Conservation (phyloP, 1,140 invertebrate species). For the Panagrolaimus sp. region DNA sequence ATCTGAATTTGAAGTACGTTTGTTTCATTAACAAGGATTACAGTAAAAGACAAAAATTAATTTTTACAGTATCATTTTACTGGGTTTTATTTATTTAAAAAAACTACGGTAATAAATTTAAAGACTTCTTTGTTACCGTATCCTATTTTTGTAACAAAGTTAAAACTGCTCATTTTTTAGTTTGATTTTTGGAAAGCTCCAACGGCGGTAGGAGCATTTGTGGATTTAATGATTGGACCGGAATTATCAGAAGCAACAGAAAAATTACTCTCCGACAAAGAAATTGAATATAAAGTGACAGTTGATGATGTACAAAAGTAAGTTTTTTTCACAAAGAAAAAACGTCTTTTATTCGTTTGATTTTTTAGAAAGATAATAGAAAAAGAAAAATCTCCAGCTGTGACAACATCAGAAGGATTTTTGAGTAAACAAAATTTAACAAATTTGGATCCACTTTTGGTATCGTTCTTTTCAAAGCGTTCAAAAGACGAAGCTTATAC, state of each 20-base stretch:
- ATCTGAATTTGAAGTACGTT: constrained; percentile 32
- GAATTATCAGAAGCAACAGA: constrained; percentile 66
- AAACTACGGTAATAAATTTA: too few species aligned
- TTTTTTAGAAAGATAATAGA: constrained; percentile 41
- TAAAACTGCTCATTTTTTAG: constrained; percentile 32
- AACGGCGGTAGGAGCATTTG: constrained; percentile 63
- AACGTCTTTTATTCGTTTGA: too few species aligned
- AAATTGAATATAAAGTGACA: constrained; percentile 67
- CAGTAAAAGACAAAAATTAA: too few species aligned
- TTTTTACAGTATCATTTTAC: too few species aligned
- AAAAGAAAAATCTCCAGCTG: constrained; percentile 36
- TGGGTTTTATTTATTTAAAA: too few species aligned
- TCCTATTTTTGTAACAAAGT: background rate
- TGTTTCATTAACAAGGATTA: background rate
- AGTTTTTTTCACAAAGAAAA: too few species aligned
- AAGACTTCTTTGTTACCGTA: background rate
- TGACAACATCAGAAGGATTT: constrained; percentile 1
- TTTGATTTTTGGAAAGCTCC: constrained; percentile 64
- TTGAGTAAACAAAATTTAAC: constrained; percentile 13
- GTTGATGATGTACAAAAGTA: constrained; percentile 70
- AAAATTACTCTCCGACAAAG: constrained; percentile 65
- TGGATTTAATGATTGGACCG: constrained; percentile 69
- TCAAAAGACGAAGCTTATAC: constrained; percentile 42
- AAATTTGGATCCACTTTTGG: constrained; percentile 27
- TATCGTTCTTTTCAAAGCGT: constrained; percentile 47